Conservation (phyloP, 2,888 invertebrate species). For the Drosophila suboccidentalis region DNA sequence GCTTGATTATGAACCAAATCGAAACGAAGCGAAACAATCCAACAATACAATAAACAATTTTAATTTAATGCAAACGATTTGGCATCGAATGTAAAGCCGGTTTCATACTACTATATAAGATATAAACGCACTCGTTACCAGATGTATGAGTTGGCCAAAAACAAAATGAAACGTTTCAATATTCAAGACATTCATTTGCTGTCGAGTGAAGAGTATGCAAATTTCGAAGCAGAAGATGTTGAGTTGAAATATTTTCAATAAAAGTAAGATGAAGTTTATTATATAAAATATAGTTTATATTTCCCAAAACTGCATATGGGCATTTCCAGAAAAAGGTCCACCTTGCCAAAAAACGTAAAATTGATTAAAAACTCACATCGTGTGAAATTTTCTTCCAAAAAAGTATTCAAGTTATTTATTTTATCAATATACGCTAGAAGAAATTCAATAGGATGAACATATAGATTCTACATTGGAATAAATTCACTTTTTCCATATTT, state of each 20-base stretch:
- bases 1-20: slow-evolving; percentile 53
- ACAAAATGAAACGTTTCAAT: slow-evolving; percentile 23
- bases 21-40: slow-evolving; percentile 26
- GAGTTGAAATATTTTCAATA: neutral
- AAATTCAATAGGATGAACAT: no score
- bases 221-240: neutral
- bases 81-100: slow-evolving; percentile 43
- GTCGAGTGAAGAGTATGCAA: neutral
- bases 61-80: slow-evolving; percentile 62
- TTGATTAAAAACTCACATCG: no score
- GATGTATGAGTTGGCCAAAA: slow-evolving; percentile 4
- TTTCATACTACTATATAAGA: slow-evolving; percentile 31
- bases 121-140: neutral
- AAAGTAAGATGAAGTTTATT: neutral
- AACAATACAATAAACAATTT: slow-evolving; percentile 64
- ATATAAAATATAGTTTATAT: no score
- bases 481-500: no score
- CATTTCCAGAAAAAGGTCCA: no score
- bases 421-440: no score
- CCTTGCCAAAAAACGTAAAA: no score
- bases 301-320: no score
- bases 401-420: no score
- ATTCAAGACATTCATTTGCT: neutral
- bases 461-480: no score
- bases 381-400: no score